Percentiles rank a stretch among this genome's conserved stretches.
phyloP scores from a whole-genome alignment of 1,140 invertebrate species.

The Batillaria attramentaria region DNA sequence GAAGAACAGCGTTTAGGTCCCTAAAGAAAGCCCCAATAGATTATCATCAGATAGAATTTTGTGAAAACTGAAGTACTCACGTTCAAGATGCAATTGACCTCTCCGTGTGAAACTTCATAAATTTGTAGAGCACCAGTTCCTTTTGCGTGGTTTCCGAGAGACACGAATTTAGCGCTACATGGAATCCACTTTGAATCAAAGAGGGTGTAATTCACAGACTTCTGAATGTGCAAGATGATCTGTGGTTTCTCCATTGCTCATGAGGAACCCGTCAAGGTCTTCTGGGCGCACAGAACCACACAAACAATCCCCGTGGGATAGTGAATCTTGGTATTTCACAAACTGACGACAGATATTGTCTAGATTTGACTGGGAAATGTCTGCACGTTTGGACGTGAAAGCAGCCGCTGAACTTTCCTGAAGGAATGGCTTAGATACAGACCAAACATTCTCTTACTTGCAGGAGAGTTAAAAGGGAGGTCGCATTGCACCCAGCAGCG shows the following conservation, averaged over 20 bases:
- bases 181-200: constrained; percentile 97
- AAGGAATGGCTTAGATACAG: constrained; percentile 10
- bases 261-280: background rate
- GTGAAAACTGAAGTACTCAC: constrained; percentile 66
- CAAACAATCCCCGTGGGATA: too few species aligned
- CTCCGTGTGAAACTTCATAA: constrained; percentile 85
- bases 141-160: constrained; percentile 87
- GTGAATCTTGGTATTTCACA: too few species aligned
- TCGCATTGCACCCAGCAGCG: too few species aligned
- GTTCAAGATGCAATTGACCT: constrained; percentile 81
- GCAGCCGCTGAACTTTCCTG: background rate
- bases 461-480: background rate
- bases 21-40: too few species aligned
- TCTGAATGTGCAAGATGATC: constrained; percentile 90
- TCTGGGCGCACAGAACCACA: background rate
- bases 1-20: too few species aligned
- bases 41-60: too few species aligned
- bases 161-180: constrained; percentile 90
- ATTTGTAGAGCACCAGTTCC: constrained; percentile 89
- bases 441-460: background rate
- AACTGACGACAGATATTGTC: background rate
- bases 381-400: constrained; percentile 19
- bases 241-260: constrained; percentile 85
- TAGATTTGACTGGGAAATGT: background rate
- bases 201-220: constrained; percentile 86